Conservation (phyloP, 2,888 invertebrate species). For the Odontocolon sp. region DNA sequence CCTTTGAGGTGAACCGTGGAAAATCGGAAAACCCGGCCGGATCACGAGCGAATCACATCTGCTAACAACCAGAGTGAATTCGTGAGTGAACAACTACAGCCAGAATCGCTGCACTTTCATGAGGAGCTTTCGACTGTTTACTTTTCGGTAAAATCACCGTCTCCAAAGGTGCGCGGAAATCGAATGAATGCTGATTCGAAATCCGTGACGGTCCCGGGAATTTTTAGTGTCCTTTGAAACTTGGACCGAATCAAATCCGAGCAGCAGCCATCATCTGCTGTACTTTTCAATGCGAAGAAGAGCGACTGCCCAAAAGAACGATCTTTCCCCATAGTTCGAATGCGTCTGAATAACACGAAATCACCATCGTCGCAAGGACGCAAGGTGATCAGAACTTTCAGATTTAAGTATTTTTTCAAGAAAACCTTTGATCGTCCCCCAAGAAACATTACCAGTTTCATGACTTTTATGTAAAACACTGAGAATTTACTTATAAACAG, state of each 20-base stretch:
- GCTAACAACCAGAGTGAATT: slow-evolving; percentile 72
- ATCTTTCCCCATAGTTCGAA: neutral
- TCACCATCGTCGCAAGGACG: neutral
- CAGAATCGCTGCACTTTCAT: slow-evolving; percentile 36
- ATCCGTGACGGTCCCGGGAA: slow-evolving; percentile 78
- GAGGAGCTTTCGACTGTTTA: slow-evolving; percentile 67
- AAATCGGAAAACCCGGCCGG: slow-evolving; percentile 71
- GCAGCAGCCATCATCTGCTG: slow-evolving; percentile 32
- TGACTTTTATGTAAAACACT: neutral
- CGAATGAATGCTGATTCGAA: slow-evolving; percentile 76
- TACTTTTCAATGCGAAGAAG: slow-evolving; percentile 22
- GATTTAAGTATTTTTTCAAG: neutral
- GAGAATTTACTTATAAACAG: neutral
- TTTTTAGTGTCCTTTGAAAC: slow-evolving; percentile 66
- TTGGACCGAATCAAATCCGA: slow-evolving; percentile 74
- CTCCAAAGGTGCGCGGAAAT: slow-evolving; percentile 78
- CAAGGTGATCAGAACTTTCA: neutral
- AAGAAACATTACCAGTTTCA: neutral
- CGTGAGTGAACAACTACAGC: slow-evolving; percentile 57
- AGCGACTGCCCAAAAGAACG: neutral
- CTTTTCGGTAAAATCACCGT: slow-evolving; percentile 72
- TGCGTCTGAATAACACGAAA: neutral
- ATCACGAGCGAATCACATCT: slow-evolving; percentile 77
- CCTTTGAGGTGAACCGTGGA: slow-evolving; percentile 65
- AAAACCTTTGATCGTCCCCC: neutral